A percentile compares a stretch with the other conserved stretches of the same genome.
Conservation (phyloP, 2,888 invertebrate genomes). For the Gymnosoma rotundatum region DNA sequence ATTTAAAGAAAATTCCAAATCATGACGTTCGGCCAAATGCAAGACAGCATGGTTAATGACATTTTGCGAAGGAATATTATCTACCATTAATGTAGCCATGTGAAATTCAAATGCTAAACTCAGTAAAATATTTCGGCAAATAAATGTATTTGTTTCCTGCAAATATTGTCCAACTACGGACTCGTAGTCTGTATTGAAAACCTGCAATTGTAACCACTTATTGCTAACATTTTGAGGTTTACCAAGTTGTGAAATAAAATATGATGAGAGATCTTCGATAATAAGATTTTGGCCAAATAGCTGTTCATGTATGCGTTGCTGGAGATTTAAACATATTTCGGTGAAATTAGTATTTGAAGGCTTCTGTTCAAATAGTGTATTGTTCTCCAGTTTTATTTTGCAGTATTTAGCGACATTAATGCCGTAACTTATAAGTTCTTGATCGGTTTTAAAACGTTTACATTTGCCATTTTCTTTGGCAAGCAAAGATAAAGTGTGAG, state of each 20-base stretch:
- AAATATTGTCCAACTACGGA: constrained; percentile 75
- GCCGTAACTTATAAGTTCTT: constrained; percentile 75
- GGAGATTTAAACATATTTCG: constrained; percentile 76
- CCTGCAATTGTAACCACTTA: constrained; percentile 77
- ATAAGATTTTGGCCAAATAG: constrained; percentile 68
- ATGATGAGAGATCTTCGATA: constrained; percentile 67
- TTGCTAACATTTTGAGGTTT: constrained; percentile 75
- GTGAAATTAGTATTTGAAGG: constrained; percentile 76
- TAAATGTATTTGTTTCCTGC: constrained; percentile 74
- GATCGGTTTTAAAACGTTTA: constrained; percentile 3
- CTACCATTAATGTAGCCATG: constrained; percentile 68
- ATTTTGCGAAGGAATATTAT: constrained; percentile 75
- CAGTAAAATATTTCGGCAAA: constrained; percentile 80
- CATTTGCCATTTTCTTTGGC: constrained; percentile 67
- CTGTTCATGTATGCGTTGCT: constrained; percentile 73
- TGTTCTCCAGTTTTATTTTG: constrained; percentile 72
- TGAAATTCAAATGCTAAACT: constrained; percentile 78
- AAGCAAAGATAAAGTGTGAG: constrained; percentile 71
- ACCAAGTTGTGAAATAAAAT: constrained; percentile 78
- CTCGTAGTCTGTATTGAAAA: constrained; percentile 71
- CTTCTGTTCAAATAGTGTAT: constrained; percentile 51
- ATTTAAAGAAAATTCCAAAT: constrained; percentile 78
- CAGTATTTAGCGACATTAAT: constrained; percentile 77
- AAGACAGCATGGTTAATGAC: constrained; percentile 75
- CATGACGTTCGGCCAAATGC: constrained; percentile 77